Evolutionary conservation across 37 sponge, comb jelly and placozoan genomes (phyloP).

Genomic region (Petrosia ficiformis): DNA sequence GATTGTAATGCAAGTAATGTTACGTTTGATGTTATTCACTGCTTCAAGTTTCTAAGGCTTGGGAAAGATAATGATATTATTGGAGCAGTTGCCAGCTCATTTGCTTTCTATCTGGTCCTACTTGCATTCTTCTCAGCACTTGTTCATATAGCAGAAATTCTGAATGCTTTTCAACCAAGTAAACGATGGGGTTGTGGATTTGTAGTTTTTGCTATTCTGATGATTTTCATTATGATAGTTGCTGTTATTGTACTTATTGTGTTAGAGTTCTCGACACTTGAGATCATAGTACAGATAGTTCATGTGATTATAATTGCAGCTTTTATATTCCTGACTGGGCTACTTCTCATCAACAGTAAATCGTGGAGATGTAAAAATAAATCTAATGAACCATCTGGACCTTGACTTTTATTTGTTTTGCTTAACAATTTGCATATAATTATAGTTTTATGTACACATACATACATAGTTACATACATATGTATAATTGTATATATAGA

Average conservation of each 20-base stretch:
- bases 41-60: slow-evolving; percentile 51
- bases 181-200: slow-evolving; percentile 46
- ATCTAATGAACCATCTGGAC: too few relatives aligned
- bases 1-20: background rate
- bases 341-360: slow-evolving; percentile 16
- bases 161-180: slow-evolving; percentile 27
- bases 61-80: slow-evolving; percentile 38
- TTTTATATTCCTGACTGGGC: slow-evolving; percentile 22
- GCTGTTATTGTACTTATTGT: slow-evolving; percentile 5
- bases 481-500: too few relatives aligned
- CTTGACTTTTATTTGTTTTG: too few relatives aligned
- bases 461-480: too few relatives aligned
- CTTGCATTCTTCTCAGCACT: slow-evolving; percentile 29
- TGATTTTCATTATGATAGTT: slow-evolving; percentile 12
- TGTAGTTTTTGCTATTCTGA: background rate
- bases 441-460: too few relatives aligned
- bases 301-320: slow-evolving; percentile 17
- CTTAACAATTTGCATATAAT: too few relatives aligned
- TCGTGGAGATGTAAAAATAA: slow-evolving; percentile 28
- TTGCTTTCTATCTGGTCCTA: slow-evolving; percentile 45
- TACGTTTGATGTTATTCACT: slow-evolving; percentile 9
- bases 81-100: slow-evolving; percentile 19
- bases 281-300: slow-evolving; percentile 12
- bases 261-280: slow-evolving; percentile 10
- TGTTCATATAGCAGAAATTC: slow-evolving; percentile 16